phyloP scores from a whole-genome alignment of 2,888 invertebrate species.

The Agrochola lychnidis region DNA sequence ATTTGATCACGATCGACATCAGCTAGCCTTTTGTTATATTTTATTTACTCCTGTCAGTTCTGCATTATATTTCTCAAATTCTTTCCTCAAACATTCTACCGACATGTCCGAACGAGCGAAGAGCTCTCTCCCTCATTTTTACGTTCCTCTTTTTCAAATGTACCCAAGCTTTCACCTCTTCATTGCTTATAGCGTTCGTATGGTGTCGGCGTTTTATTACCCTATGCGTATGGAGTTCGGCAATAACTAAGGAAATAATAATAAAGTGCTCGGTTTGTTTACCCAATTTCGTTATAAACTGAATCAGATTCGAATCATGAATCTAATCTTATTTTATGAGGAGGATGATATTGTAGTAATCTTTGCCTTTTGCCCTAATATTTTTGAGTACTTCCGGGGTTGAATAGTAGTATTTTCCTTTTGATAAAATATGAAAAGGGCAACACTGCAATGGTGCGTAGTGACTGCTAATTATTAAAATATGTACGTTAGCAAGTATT shows the following conservation, averaged over 20 bases:
- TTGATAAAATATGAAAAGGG: neutral
- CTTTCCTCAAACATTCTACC: slow-evolving; percentile 31
- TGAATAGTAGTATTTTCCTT: neutral
- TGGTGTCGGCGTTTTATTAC: slow-evolving; percentile 61
- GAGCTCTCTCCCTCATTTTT: slow-evolving; percentile 53
- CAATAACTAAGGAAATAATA: slow-evolving; percentile 59
- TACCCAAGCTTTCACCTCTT: slow-evolving; percentile 59
- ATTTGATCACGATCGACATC: neutral
- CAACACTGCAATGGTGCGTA: neutral
- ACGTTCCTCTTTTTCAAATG: slow-evolving; percentile 64
- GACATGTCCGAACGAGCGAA: slow-evolving; percentile 40
- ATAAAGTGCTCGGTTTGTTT: slow-evolving; percentile 54
- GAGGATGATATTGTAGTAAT: slow-evolving; percentile 30
- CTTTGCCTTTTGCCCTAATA: slow-evolving; percentile 5
- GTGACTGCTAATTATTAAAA: no score
- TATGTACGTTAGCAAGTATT: neutral
- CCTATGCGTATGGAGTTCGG: slow-evolving; percentile 48
- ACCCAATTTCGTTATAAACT: slow-evolving; percentile 43
- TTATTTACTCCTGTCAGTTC: neutral
- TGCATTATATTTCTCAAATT: slow-evolving; percentile 19
- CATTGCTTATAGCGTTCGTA: slow-evolving; percentile 60
- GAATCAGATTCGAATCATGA: slow-evolving; percentile 48
- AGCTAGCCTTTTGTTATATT: neutral
- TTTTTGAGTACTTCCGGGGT: neutral
- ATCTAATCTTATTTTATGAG: slow-evolving; percentile 41